Conservation (phyloP, 2,113 vertebrate genomes). For the Neodontobutis hainanensis region DNA sequence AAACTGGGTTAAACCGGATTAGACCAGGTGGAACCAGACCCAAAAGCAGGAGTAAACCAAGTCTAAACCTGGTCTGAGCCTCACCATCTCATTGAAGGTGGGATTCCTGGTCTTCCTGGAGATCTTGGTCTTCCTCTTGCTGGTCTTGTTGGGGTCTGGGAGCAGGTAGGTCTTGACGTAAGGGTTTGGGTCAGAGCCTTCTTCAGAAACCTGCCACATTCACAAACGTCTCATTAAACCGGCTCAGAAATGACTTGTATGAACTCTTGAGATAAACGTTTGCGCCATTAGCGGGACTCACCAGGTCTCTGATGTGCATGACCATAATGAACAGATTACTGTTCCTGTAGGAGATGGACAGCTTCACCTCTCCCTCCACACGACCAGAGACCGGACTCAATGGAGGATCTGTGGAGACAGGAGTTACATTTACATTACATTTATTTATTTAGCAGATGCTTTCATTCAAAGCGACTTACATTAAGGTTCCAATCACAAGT, state of each 20-base stretch:
- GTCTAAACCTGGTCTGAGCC: slow-evolving; percentile 17
- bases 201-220: slow-evolving; percentile 86
- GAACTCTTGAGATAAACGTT: not conserved
- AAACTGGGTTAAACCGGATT: not conserved
- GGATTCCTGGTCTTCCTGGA: slow-evolving; percentile 96
- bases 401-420: slow-evolving; percentile 64
- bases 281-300: too few species aligned
- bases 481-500: too few species aligned
- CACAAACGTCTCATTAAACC: not conserved
- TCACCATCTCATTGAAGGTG: slow-evolving; percentile 99
- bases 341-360: slow-evolving; percentile 96
- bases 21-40: too few species aligned
- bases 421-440: too few species aligned
- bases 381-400: slow-evolving; percentile 88
- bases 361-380: slow-evolving; percentile 94
- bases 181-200: slow-evolving; percentile 94
- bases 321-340: slow-evolving; percentile 98
- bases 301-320: slow-evolving; percentile 97
- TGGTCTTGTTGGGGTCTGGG: slow-evolving; percentile 93
- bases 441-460: too few species aligned
- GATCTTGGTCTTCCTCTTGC: slow-evolving; percentile 97
- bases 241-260: not conserved
- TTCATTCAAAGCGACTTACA: too few species aligned
- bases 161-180: slow-evolving; percentile 98
- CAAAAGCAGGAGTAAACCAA: not conserved